Evolutionary conservation across 2,113 vertebrate genomes (phyloP).

Genomic region (Anthoscopus minutus): DNA sequence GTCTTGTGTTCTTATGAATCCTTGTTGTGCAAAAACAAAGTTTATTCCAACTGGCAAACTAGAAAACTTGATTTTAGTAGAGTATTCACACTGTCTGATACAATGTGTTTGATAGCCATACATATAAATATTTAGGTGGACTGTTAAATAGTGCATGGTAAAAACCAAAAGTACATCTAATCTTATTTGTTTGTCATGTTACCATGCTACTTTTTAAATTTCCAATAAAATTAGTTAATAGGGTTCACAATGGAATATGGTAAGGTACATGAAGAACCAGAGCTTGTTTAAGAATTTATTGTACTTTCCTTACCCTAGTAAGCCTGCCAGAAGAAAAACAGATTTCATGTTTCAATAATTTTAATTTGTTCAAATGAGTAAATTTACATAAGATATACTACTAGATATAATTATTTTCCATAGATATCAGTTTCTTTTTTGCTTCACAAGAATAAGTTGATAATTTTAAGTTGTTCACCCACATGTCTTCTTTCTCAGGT

Average conservation of each 20-base stretch:
- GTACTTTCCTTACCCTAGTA: neutral
- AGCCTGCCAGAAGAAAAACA: neutral
- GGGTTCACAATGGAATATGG: neutral
- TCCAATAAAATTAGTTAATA: neutral
- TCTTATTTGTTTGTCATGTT: neutral
- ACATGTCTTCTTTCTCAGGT: neutral
- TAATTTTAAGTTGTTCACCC: neutral
- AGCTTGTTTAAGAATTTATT: neutral
- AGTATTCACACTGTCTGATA: neutral
- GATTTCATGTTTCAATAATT: neutral
- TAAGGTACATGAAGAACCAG: neutral
- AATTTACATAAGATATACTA: neutral
- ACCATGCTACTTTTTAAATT: neutral
- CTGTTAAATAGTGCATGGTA: neutral
- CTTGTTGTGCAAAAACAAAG: neutral
- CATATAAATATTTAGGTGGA: neutral
- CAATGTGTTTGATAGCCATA: neutral
- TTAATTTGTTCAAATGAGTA: neutral
- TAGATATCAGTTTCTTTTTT: neutral
- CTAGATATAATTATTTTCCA: neutral
- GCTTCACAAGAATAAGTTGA: neutral
- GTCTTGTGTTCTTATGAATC: neutral
- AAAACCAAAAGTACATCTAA: neutral
- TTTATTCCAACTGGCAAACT: neutral
- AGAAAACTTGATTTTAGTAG: neutral